Base-by-base conservation (phyloP, 2,797 vertebrate genomes). In the Rhodeus uyekii region DNA sequence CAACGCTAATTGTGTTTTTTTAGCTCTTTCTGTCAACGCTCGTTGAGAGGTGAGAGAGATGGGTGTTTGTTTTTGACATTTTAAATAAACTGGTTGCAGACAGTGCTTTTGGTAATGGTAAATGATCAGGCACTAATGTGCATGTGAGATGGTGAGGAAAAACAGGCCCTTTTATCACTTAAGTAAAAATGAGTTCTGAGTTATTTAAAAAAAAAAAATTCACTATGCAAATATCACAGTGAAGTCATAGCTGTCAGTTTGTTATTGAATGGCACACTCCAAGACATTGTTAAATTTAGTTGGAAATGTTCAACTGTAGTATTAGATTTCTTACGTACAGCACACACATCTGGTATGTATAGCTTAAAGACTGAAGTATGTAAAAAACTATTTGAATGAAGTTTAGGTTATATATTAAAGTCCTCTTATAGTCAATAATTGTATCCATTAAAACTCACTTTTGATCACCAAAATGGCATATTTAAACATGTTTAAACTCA, bases 1-100 rank as follows among this genome's bases (percentile, higher is more conserved):
- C 85, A 81, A 39, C 32, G 18, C 78, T 88, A 86, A 86, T 88
- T 82, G 76, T 83, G 87, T 82, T 83, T 78, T n/a, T 83, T 71
- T 38, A 67, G 76, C 46, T 60, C 71, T 83, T 78, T 77, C 68
- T 72, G 32, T 67, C 39, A 48, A 67, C 4, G 38, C 71, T 80
- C 18, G 39, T 83, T 53, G 78, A 76, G 75, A 83, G 74, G 38
- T 68, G 73, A 78, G 32, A 76, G 74, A 84, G 58, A 82, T 16
- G 36, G 36, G 68, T 67, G n/a, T 77, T 83, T 83, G 76, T 84
- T 80, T 80, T 10, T 53, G 39, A 65, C 29, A 58, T 27, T 85
- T 81, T 85, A 50, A 82, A 73, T 50, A 84, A 85, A 79, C 46
- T 19, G 48, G 76, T 48, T 71, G 39, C 68, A 78, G 53, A 81